Base-by-base conservation (phyloP, 2,113 vertebrate genomes). In the Coregonus clupeaformis region DNA sequence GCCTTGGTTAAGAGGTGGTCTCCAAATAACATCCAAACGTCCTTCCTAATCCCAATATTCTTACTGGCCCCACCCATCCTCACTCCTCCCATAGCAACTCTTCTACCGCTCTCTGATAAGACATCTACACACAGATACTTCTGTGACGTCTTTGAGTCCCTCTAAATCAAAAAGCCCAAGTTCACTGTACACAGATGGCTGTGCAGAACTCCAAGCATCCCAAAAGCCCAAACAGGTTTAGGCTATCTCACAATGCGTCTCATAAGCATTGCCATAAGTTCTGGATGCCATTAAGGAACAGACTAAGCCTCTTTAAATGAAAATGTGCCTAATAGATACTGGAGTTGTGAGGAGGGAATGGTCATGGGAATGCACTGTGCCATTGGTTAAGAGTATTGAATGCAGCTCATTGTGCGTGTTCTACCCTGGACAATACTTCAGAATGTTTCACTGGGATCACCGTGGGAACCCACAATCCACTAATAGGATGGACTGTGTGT, bases 1-100 rank as follows among this genome's bases (percentile, higher is more conserved):
- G 9, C 7, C 6, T 6, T 36, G 6, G 32, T 42, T 11, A 42
- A 42, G 36, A 42, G 36, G 9, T 11, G 36, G 36, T 42, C 36
- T 42, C 25, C 4, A 68, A 68, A 29, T n/a, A 42, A 42, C 2
- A 42, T 42, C 36, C 36, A 11, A 42, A 42, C 24, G 13, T 65
- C 63, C 72, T 25, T 49, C 66, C 59, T 65, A 68, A 68, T 72
- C 80, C 77, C 82, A 76, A 80, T 70, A 20, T 13, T 27, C 49
- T 29, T 55, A 27, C 70, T 16, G 57, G 16, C 12, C 57, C 16
- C 55, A 24, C 71, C 36, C 13, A 13, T 32, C 32, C 32, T 32
- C 6, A 32, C 32, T 32, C 30, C 30, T 25, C 30, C 32, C 59
- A 32, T n/a, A 4, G 5, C 57, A 36, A 9, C 30, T 30, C 9